Base-by-base conservation (phyloP, 1,140 invertebrate genomes). In the Nasonia giraulti region DNA sequence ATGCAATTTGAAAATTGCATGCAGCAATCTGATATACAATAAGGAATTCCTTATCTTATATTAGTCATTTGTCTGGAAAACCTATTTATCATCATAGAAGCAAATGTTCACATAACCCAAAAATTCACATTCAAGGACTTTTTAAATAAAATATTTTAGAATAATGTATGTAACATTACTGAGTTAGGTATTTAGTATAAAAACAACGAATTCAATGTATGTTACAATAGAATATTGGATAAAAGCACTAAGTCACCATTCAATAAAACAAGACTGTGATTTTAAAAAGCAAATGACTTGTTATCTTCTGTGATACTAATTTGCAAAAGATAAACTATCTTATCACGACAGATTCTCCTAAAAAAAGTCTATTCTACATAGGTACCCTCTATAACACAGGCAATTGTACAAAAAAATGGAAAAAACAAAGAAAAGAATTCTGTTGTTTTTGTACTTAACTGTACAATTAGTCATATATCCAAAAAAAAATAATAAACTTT, bases 251-350 rank as follows among this genome's bases (percentile, higher is more conserved):
- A 71, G 10, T 8, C 7, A 71, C 27, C 23, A 31, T 33, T 12
- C 3, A 66, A 78, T 66, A 62, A 66, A 33, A 78, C 27, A 12
- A 66, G 12, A 31, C 11, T 14, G 10, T 50, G 31, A 33, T 69
- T 80, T 80, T 80, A 73, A 40, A 55, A 50, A 66, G 17, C 20
- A 81, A 71, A 73, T 73, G 40, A 80, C 10, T 69, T 81, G 79
- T 73, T 81, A 73, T 81, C 68, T 81, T 31, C 79, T 33, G 23
- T 71, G 79, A 80, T 69, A 80, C 40, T 11, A 44, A 20, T 81
- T 81, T 27, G 23, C 47, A 78, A 68, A 71, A 44, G 78, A 69
- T 80, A 69, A 78, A 80, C 7, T 73, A 81, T 73, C 44, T 81
- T 81, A 73, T 81, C 68, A 17, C 33, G 50, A 73, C 23, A 47